A percentile compares a stretch with the other conserved stretches of the same genome.
Conservation (phyloP, 2,888 invertebrate genomes). For the Melipona bicolor region DNA sequence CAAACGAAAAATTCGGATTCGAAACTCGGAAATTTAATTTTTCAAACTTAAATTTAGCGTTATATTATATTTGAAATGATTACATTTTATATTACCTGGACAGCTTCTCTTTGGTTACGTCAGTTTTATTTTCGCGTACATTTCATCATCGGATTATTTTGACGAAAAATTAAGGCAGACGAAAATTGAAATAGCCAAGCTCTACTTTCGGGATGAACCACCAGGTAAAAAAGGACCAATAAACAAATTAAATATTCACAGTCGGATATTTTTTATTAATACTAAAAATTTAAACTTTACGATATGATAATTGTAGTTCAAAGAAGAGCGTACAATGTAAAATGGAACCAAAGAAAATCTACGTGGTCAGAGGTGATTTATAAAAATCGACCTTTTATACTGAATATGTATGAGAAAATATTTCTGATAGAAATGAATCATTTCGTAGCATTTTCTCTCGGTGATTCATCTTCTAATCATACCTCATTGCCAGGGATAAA, state of each 20-base stretch:
- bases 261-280: background rate
- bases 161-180: slow-evolving; percentile 58
- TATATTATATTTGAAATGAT: background rate
- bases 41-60: background rate
- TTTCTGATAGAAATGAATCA: slow-evolving; percentile 66
- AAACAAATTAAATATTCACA: background rate
- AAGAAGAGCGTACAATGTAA: slow-evolving; percentile 59
- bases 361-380: slow-evolving; percentile 47
- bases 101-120: slow-evolving; percentile 22
- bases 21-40: background rate
- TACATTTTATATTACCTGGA: background rate
- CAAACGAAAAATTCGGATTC: background rate
- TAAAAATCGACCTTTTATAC: slow-evolving; percentile 49
- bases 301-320: slow-evolving; percentile 47
- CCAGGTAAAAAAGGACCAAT: slow-evolving; percentile 49
- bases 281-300: background rate
- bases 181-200: slow-evolving; percentile 71
- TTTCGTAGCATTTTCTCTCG: slow-evolving; percentile 52
- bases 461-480: slow-evolving; percentile 45
- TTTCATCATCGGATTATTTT: slow-evolving; percentile 53
- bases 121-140: background rate
- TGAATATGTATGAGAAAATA: slow-evolving; percentile 60
- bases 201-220: slow-evolving; percentile 38
- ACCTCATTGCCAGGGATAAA: slow-evolving; percentile 35
- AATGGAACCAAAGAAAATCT: slow-evolving; percentile 55